These are phyloP conservation scores for Molanna angustata DNA, from an alignment of 2,888 invertebrate genomes.

Conservation along the genomic window DNA sequence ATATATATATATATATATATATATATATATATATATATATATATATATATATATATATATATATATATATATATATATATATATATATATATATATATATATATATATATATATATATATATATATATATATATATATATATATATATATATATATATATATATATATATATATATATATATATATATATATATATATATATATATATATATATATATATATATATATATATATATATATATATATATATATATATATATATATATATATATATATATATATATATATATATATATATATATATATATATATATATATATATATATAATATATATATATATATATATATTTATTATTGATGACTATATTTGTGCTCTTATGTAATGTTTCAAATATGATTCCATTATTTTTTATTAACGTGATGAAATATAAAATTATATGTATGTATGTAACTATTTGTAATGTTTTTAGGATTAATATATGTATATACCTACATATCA, in stretches of 20 bases:
- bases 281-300: background rate
- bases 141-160: background rate
- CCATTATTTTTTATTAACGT: no score
- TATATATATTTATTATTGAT: background rate
- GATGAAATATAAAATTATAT: no score
- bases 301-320: background rate
- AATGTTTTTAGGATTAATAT: no score
- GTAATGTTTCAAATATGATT: no score
- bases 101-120: background rate
- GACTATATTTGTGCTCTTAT: no score
- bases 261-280: background rate
- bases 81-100: background rate
- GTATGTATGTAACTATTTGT: no score
- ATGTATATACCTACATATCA: no score
- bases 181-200: background rate
- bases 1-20: no score
- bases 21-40: no score
- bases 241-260: background rate
- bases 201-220: background rate
- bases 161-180: background rate
- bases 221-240: background rate
- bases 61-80: conserved; percentile 2
- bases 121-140: background rate
- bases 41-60: no score
- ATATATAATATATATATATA: background rate